Base-by-base conservation (phyloP, 2,888 invertebrate genomes). In the Polyploca ridens region DNA sequence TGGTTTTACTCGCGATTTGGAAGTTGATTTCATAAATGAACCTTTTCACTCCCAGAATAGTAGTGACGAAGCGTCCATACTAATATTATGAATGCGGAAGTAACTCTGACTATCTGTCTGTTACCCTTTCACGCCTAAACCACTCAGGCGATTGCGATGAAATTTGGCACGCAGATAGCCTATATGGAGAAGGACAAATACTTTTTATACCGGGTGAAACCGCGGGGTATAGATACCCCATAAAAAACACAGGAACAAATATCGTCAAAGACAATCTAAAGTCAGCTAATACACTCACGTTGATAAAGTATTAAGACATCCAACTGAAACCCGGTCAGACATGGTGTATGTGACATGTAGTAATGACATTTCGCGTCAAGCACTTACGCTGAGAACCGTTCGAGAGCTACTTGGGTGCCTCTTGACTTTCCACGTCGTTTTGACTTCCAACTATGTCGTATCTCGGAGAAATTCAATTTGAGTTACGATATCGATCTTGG, bases 351-450 rank as follows among this genome's bases (percentile, higher is more conserved):
- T 77, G 77, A 78, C 75, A 61, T 72, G 67, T 74, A 76, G 76
- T 79, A 79, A 79, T 79, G 79, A 74, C 76, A 68, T 79, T 69
- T 72, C 72, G 70, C 76, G 74, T 77, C 63, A 65, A 58, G 60
- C 63, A 60, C 57, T 65, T 49, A 38, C 27, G 54, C 59, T 62
- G 64, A 64, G 73, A 65, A 66, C 54, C 62, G 41, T 74, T 77
- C 75, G 74, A 83, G 80, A 63, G 73, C 64, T 76, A 73, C 80
- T 83, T 79, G 69, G 74, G 75, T 73, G 61, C 63, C 77, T 68
- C 88, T 88, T 81, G 75, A 86, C 81, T 85, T 83, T 84, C 86
- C 86, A 87, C 87, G 86, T 78, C 81, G 78, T 79, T 81, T 79
- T 75, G 78, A 81, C 79, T 78, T 69, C 66, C 69, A 65, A 67